These are phyloP conservation scores for Dendroctonus valens DNA, from an alignment of 1,140 invertebrate species.

Conservation along the genomic window DNA sequence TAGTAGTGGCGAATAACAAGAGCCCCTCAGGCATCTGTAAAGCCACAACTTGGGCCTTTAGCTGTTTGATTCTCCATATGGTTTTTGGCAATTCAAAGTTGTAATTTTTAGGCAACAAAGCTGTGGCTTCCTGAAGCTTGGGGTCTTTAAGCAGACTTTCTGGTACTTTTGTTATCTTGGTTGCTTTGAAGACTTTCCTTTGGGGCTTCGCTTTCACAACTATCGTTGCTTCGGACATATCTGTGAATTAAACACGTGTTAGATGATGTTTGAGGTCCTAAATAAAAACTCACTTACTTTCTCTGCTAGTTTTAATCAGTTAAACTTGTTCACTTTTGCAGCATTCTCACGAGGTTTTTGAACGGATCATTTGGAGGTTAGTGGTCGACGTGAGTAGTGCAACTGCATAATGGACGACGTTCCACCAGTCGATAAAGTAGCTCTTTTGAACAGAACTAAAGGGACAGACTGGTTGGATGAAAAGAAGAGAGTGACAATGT, in stretches of 20 bases:
- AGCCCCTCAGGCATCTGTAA: conserved; percentile 97
- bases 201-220: conserved; percentile 73
- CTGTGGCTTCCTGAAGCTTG: conserved; percentile 69
- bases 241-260: not conserved
- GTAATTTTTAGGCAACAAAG: conserved; percentile 87
- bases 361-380: too few relatives aligned
- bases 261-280: not conserved
- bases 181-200: conserved; percentile 74
- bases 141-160: conserved; percentile 80
- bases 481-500: too few relatives aligned
- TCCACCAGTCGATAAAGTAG: too few relatives aligned
- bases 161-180: conserved; percentile 77
- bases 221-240: conserved; percentile 52
- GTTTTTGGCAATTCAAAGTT: conserved; percentile 99
- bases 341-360: too few relatives aligned
- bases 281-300: not conserved
- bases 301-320: not conserved
- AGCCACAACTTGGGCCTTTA: conserved; percentile 83
- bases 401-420: too few relatives aligned
- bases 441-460: too few relatives aligned
- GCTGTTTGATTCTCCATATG: conserved; percentile 89
- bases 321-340: too few relatives aligned
- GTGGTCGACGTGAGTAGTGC: too few relatives aligned
- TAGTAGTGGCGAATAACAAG: conserved; percentile 87
- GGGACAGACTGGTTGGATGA: too few relatives aligned